Evolutionary conservation across 2,888 invertebrate species (phyloP).

Genomic region (Ramazzottius varieornatus): DNA sequence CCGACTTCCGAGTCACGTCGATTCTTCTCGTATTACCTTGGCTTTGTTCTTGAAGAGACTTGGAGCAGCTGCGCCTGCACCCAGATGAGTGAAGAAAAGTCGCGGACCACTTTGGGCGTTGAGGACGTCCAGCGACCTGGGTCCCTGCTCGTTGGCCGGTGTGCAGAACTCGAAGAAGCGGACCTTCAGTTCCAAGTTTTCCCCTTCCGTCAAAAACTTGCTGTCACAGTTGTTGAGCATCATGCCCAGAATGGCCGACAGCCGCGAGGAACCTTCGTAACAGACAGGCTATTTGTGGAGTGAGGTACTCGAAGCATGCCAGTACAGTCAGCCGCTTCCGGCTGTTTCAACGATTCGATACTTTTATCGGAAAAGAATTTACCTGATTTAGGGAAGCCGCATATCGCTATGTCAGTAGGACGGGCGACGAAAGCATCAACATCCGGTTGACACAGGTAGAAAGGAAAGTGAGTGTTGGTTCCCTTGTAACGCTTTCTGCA

Average conservation of each 20-base stretch:
- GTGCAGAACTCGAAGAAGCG: constrained; percentile 2
- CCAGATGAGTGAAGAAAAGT: not conserved
- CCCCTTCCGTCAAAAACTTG: not conserved
- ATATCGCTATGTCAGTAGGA: not conserved
- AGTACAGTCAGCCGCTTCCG: too few species aligned
- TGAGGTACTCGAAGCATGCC: too few species aligned
- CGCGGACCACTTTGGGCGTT: not conserved
- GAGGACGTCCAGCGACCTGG: not conserved
- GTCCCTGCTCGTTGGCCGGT: not conserved
- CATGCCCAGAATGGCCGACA: not conserved
- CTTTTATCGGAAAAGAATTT: too few species aligned
- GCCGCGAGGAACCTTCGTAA: not conserved
- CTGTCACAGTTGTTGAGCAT: not conserved
- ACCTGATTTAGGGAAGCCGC: constrained; percentile 4
- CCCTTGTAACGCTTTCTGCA: not conserved
- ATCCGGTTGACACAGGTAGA: not conserved
- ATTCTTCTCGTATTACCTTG: too few species aligned
- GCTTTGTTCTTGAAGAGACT: not conserved
- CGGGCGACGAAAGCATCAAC: not conserved
- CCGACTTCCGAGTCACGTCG: too few species aligned
- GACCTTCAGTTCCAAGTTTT: not conserved
- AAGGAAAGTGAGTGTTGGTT: not conserved
- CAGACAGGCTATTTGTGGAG: too few species aligned
- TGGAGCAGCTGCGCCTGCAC: not conserved
- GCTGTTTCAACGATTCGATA: too few species aligned